A percentile compares a stretch with the other conserved stretches of the same genome.
Evolutionary conservation across 2,888 invertebrate species (phyloP).

Genomic region (Sarcophaga caerulescens): DNA sequence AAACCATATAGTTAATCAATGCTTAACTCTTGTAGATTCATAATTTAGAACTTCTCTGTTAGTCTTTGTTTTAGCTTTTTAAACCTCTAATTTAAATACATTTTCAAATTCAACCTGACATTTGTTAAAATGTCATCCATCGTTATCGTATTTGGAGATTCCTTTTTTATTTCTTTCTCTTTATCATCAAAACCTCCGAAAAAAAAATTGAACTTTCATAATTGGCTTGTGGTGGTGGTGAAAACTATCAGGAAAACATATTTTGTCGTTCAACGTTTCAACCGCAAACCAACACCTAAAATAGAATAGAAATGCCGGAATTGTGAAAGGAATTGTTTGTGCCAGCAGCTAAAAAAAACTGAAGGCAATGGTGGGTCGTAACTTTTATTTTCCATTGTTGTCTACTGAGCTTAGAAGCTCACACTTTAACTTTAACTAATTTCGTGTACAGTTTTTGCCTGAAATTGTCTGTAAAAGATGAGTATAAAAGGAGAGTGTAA

Average conservation of each 20-base stretch:
- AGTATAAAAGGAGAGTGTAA: background rate
- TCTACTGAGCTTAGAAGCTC: background rate
- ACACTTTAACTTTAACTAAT: conserved; percentile 1
- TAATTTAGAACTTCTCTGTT: too few relatives aligned
- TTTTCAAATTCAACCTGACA: too few relatives aligned
- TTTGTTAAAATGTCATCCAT: too few relatives aligned
- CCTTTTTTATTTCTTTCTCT: background rate
- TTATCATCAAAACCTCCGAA: too few relatives aligned
- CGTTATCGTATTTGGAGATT: too few relatives aligned
- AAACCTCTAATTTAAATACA: too few relatives aligned
- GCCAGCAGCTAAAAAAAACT: background rate
- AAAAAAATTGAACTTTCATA: conserved; percentile 13
- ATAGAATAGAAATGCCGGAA: background rate
- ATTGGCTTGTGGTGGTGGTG: conserved; percentile 57
- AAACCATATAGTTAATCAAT: too few relatives aligned
- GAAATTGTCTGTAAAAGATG: background rate
- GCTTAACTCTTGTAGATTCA: too few relatives aligned
- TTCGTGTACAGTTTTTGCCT: background rate
- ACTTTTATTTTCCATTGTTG: conserved; percentile 41
- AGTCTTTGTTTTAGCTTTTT: too few relatives aligned
- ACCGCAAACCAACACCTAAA: conserved; percentile 48
- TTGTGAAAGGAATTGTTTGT: too few relatives aligned
- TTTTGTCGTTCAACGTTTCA: background rate
- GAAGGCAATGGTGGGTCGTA: background rate
- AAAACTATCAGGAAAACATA: background rate